phyloP scores from a whole-genome alignment of 2,797 vertebrate genomes.

The Ficedula albicollis region DNA sequence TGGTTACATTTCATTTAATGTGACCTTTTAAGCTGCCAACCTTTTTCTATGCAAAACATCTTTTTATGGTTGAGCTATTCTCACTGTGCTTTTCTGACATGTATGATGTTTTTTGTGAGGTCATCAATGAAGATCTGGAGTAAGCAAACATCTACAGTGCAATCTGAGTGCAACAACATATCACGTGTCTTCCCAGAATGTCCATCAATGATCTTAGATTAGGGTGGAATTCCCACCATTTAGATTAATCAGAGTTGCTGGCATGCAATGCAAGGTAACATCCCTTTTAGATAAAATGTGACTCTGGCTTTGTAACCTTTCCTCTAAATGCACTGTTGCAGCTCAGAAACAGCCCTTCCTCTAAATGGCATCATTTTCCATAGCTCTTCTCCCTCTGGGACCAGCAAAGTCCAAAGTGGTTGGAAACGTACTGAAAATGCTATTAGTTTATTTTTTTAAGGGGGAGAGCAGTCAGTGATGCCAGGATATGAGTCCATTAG shows the following conservation, averaged over 20 bases:
- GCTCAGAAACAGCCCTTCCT: slow-evolving; percentile 12
- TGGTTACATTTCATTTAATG: not conserved
- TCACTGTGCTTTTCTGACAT: not conserved
- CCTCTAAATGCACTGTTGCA: not conserved
- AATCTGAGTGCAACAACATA: not conserved
- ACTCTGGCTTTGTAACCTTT: slow-evolving; percentile 27
- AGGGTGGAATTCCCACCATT: not conserved
- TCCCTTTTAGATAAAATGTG: not conserved
- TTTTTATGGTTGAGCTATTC: not conserved
- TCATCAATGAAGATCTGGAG: not conserved
- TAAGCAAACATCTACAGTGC: not conserved
- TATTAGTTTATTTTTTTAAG: not conserved
- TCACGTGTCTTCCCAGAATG: not conserved
- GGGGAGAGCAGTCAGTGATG: not conserved
- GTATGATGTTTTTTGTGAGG: not conserved
- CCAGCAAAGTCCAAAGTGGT: not conserved
- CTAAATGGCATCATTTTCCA: not conserved
- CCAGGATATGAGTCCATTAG: not conserved
- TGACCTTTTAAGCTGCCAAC: slow-evolving; percentile 30
- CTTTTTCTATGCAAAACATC: not conserved
- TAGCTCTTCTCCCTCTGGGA: slow-evolving; percentile 10
- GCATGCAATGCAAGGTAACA: not conserved
- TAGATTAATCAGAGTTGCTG: not conserved
- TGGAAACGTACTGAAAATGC: slow-evolving; percentile 21
- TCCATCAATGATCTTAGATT: not conserved